Evolutionary conservation across 2,797 vertebrate genomes (phyloP).

Genomic region (Pangasius sanitwongsei): DNA sequence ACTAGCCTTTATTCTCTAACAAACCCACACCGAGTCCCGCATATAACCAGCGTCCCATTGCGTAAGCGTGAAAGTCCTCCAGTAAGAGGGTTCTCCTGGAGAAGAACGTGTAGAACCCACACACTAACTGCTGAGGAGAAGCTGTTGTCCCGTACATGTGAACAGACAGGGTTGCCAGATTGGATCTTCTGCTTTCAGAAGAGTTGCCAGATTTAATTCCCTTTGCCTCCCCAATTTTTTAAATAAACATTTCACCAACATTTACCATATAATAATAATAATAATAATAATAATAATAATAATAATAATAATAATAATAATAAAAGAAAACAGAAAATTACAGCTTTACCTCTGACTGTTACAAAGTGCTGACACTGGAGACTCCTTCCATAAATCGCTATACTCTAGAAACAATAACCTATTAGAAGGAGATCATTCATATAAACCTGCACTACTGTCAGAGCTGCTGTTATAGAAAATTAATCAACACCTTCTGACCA

Average conservation of each 20-base stretch:
- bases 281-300: background rate
- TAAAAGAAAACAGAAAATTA: background rate
- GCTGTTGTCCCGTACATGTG: conserved; percentile 25
- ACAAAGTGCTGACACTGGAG: background rate
- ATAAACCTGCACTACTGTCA: no score
- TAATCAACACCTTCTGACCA: background rate
- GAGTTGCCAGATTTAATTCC: background rate
- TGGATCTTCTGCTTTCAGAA: no score
- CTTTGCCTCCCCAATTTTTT: rapidly evolving
- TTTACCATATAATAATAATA: no score
- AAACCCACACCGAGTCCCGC: conserved; percentile 66
- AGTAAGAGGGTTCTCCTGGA: background rate
- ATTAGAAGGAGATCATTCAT: no score
- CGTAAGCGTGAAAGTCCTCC: background rate
- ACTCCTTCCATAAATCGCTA: background rate
- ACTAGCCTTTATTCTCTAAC: conserved; percentile 51
- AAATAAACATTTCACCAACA: background rate
- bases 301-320: background rate
- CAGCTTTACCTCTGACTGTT: background rate
- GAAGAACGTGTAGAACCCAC: background rate
- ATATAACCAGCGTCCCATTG: conserved; percentile 63
- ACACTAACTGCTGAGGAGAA: background rate
- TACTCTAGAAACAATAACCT: background rate
- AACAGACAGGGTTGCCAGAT: conserved; percentile 28
- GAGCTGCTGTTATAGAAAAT: background rate